phyloP scores from a whole-genome alignment of 2,888 invertebrate genomes.

The Calameuta filiformis region DNA sequence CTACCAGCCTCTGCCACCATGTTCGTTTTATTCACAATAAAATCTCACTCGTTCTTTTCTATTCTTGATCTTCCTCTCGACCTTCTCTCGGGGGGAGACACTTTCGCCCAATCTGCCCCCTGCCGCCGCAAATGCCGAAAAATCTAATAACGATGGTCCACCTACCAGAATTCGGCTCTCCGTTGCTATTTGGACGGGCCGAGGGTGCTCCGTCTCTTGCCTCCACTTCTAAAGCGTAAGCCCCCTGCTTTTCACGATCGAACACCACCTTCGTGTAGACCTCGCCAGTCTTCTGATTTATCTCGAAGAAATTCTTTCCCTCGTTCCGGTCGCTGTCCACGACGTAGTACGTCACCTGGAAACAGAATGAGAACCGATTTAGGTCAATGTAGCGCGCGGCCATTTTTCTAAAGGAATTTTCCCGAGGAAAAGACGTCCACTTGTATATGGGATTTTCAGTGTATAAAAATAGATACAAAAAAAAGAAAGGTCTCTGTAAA shows the following conservation, averaged over 20 bases:
- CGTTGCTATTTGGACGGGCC: slow-evolving; percentile 91
- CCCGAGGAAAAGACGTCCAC: too few relatives aligned
- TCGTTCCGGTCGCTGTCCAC: slow-evolving; percentile 92
- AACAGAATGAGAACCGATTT: slow-evolving; percentile 30
- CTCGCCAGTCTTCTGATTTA: slow-evolving; percentile 94
- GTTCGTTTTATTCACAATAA: too few relatives aligned
- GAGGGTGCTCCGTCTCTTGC: slow-evolving; percentile 97
- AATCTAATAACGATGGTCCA: slow-evolving; percentile 28
- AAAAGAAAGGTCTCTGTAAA: too few relatives aligned
- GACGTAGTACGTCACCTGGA: slow-evolving; percentile 92
- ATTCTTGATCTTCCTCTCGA: too few relatives aligned
- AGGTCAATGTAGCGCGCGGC: neutral
- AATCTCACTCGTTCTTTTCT: too few relatives aligned
- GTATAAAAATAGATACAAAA: too few relatives aligned
- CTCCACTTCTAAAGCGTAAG: slow-evolving; percentile 96
- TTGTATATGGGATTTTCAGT: too few relatives aligned
- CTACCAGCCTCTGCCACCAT: too few relatives aligned
- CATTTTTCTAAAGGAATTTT: neutral
- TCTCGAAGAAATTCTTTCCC: slow-evolving; percentile 95
- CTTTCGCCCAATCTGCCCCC: too few relatives aligned
- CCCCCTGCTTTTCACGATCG: slow-evolving; percentile 97
- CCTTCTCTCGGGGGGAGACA: too few relatives aligned
- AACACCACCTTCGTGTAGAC: slow-evolving; percentile 95
- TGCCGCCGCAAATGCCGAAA: too few relatives aligned
- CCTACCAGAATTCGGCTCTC: slow-evolving; percentile 95